A percentile compares a stretch with the other conserved stretches of the same genome.
These are phyloP conservation scores for Phlogophora meticulosa DNA, from an alignment of 2,888 invertebrate genomes.

Conservation along the genomic window DNA sequence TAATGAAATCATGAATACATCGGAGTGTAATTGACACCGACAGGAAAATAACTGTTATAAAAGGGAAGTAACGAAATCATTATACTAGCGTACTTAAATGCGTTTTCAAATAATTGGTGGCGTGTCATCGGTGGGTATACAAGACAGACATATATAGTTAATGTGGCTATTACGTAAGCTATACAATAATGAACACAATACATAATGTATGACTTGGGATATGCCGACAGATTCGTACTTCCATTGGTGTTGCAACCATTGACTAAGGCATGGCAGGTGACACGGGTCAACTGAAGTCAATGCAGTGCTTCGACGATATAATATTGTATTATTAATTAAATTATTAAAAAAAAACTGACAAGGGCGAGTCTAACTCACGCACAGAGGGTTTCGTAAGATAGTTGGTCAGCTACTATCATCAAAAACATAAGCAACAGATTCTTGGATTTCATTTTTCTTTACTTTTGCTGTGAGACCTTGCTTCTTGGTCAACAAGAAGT, in stretches of 20 bases:
- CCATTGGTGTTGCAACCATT: constrained; percentile 28
- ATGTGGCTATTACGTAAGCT: constrained; percentile 2
- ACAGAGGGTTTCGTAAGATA: too few relatives aligned
- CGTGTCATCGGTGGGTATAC: constrained; percentile 9
- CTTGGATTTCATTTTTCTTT: too few relatives aligned
- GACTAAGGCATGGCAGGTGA: constrained; percentile 12
- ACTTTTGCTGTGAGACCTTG: too few relatives aligned
- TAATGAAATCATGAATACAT: constrained; percentile 29
- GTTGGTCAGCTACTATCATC: too few relatives aligned
- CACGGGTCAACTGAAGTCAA: constrained; percentile 25
- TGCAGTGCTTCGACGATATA: not conserved
- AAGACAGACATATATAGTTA: not conserved
- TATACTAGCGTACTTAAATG: constrained; percentile 10
- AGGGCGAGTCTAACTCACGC: too few relatives aligned
- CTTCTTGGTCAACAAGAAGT: too few relatives aligned
- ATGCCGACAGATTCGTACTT: constrained; percentile 15
- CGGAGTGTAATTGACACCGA: constrained; percentile 42
- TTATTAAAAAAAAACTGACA: too few relatives aligned
- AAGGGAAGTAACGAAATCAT: constrained; percentile 46
- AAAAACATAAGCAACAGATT: too few relatives aligned
- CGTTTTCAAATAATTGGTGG: constrained; percentile 41
- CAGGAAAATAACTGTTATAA: constrained; percentile 43
- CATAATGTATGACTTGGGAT: constrained; percentile 16
- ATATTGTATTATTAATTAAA: constrained; percentile 5
- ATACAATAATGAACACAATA: constrained; percentile 11